Evolutionary conservation across 2,113 vertebrate genomes (phyloP).

Genomic region (Dunckerocampus dactyliophorus): DNA sequence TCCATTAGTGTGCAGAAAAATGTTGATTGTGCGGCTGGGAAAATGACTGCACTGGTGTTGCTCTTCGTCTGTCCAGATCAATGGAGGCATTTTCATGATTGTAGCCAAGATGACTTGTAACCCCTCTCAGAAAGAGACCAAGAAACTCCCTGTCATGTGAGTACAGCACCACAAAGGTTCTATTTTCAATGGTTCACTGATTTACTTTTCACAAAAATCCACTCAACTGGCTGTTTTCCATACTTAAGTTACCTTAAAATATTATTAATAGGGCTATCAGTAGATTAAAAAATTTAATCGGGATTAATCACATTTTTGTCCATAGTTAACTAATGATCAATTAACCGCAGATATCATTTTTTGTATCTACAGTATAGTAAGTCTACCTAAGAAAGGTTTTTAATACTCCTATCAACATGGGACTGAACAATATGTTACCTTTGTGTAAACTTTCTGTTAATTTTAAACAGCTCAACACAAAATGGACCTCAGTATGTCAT

Average conservation of each 20-base stretch:
- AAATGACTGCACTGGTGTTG: constrained; percentile 5
- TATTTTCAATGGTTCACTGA: not conserved
- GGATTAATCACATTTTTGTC: too few species aligned
- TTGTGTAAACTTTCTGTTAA: too few species aligned
- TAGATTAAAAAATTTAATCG: too few species aligned
- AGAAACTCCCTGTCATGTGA: constrained; percentile 93
- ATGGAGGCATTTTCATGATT: constrained; percentile 89
- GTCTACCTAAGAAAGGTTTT: too few species aligned
- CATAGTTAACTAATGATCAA: too few species aligned
- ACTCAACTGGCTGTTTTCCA: not conserved
- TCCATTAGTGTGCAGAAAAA: not conserved
- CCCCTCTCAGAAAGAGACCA: constrained; percentile 90
- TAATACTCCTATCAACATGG: too few species aligned
- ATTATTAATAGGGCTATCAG: too few species aligned
- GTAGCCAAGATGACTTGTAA: constrained; percentile 89
- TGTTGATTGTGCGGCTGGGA: not conserved
- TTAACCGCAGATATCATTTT: too few species aligned
- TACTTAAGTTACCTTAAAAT: not conserved
- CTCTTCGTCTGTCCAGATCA: constrained; percentile 74
- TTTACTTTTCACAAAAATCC: constrained; percentile 1
- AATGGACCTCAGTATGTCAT: too few species aligned
- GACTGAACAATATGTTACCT: too few species aligned
- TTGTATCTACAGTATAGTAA: too few species aligned
- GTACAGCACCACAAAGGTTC: constrained; percentile 46
- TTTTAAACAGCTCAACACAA: too few species aligned